Evolutionary conservation across 2,113 vertebrate species (phyloP).

Genomic region (Cyphomyrus plagiostoma): DNA sequence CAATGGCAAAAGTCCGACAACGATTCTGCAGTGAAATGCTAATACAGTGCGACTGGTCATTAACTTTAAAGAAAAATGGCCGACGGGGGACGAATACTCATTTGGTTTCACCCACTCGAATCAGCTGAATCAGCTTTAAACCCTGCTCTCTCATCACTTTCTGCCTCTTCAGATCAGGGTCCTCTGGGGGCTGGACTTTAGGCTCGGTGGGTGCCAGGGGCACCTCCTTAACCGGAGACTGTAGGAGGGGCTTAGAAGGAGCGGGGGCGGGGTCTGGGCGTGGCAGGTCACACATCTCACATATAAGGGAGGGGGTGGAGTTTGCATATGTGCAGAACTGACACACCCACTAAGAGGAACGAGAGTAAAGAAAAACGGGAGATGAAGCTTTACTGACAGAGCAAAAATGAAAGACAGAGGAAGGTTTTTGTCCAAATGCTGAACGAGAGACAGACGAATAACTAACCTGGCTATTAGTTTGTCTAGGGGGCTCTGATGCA

Average conservation of each 20-base stretch:
- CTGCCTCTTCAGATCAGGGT: constrained; percentile 62
- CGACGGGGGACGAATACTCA: not conserved
- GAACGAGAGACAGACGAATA: not conserved
- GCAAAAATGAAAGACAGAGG: not conserved
- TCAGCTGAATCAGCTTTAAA: constrained; percentile 68
- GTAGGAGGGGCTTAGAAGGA: constrained; percentile 45
- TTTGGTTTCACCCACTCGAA: constrained; percentile 55
- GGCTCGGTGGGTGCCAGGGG: constrained; percentile 42
- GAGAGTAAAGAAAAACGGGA: constrained; percentile 2
- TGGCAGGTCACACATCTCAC: constrained; percentile 74
- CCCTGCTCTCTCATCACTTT: constrained; percentile 72
- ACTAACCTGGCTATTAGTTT: constrained; percentile 57
- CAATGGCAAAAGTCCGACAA: constrained; percentile 15
- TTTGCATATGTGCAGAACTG: constrained; percentile 80
- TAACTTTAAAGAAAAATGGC: not conserved
- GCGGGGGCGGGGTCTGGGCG: constrained; percentile 52
- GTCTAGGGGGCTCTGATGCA: constrained; percentile 47
- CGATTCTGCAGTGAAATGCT: not conserved
- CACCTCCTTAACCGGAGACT: constrained; percentile 49
- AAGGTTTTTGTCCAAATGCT: not conserved
- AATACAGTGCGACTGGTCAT: not conserved
- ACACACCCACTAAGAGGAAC: constrained; percentile 59
- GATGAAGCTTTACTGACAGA: not conserved
- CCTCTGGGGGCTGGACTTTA: constrained; percentile 44
- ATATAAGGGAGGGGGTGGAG: constrained; percentile 60